phyloP scores from a whole-genome alignment of 1,140 invertebrate genomes.

The Drosophila tropicalis region DNA sequence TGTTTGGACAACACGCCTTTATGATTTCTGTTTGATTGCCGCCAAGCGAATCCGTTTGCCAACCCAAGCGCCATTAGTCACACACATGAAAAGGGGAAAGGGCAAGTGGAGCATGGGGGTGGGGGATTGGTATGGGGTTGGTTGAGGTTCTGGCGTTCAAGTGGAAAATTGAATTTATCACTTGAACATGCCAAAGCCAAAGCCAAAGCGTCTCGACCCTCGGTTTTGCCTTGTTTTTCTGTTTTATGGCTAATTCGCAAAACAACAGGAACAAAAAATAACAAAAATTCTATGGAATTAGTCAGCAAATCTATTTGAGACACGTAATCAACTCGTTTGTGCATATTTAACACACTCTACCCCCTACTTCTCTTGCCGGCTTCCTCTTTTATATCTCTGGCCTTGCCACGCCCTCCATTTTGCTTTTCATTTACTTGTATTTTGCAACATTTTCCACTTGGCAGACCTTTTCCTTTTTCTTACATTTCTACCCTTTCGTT shows the following conservation, averaged over 20 bases:
- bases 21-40: slow-evolving; percentile 80
- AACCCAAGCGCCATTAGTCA: slow-evolving; percentile 75
- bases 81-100: slow-evolving; percentile 43
- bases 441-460: slow-evolving; percentile 69
- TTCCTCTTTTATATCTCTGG: too few species aligned
- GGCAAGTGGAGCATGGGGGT: neutral
- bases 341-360: slow-evolving; percentile 51
- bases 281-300: slow-evolving; percentile 45
- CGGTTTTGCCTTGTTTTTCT: slow-evolving; percentile 19
- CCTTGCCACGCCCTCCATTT: slow-evolving; percentile 10
- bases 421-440: slow-evolving; percentile 35
- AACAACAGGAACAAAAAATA: slow-evolving; percentile 16
- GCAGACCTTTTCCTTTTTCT: slow-evolving; percentile 17
- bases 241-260: slow-evolving; percentile 54
- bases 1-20: slow-evolving; percentile 79
- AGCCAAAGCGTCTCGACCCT: slow-evolving; percentile 27
- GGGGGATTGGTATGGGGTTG: neutral
- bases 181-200: slow-evolving; percentile 74
- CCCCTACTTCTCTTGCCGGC: neutral
- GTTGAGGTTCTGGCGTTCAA: slow-evolving; percentile 58
- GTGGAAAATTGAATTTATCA: slow-evolving; percentile 82
- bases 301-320: slow-evolving; percentile 70
- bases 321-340: slow-evolving; percentile 81
- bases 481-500: neutral
- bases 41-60: slow-evolving; percentile 39